Evolutionary conservation across 2,113 vertebrate genomes (phyloP).

Genomic region (Acrocephalus kingi): DNA sequence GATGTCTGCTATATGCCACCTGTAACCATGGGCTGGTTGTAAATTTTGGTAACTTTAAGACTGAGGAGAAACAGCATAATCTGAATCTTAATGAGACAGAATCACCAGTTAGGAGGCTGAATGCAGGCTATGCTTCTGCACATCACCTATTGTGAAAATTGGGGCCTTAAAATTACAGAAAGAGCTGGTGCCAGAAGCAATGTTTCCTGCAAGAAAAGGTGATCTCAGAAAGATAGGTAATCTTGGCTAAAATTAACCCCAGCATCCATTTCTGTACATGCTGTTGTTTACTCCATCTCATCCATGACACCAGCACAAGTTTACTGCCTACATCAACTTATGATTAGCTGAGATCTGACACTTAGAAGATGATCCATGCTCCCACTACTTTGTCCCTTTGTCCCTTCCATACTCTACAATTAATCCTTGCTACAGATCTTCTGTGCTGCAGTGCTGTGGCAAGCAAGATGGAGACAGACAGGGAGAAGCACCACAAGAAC

Average conservation of each 20-base stretch:
- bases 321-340: background rate
- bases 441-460: background rate
- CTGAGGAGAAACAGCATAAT: background rate
- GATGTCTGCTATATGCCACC: background rate
- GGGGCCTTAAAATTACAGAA: background rate
- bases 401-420: background rate
- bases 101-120: background rate
- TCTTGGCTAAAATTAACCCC: background rate
- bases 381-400: background rate
- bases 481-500: background rate
- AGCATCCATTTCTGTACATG: background rate
- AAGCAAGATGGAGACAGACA: background rate
- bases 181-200: background rate
- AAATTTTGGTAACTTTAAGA: background rate
- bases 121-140: background rate
- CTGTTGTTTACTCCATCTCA: background rate
- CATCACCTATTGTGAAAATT: background rate
- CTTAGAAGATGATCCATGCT: background rate
- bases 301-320: background rate
- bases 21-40: background rate
- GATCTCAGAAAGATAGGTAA: background rate
- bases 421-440: background rate
- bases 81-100: background rate
- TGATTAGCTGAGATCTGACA: background rate
- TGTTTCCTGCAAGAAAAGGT: background rate